Percentiles rank a stretch among this genome's conserved stretches.
Conservation (phyloP, 2,888 invertebrate species). For the Nysson spinosus region DNA sequence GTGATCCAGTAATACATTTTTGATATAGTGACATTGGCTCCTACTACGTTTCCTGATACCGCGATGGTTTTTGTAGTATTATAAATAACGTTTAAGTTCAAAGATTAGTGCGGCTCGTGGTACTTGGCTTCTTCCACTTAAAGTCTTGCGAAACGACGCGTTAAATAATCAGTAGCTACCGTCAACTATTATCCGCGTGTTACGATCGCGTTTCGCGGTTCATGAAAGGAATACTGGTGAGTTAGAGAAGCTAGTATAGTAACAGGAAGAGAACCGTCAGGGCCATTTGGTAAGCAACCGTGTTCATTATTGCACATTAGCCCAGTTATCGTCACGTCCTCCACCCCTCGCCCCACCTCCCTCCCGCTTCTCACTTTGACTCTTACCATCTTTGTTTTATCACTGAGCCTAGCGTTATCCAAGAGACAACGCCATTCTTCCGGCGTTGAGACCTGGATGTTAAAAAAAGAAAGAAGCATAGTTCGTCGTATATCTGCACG, state of each 20-base stretch:
- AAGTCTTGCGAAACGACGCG: conserved; percentile 27
- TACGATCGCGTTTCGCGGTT: conserved; percentile 54
- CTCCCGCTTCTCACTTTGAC: conserved; percentile 48
- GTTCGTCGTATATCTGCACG: conserved; percentile 33
- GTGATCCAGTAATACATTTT: no score
- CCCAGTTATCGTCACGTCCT: conserved; percentile 62
- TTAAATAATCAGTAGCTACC: conserved; percentile 32
- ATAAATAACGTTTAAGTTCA: no score
- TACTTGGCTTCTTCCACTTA: no score
- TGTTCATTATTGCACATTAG: conserved; percentile 65
- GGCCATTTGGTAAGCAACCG: conserved; percentile 64
- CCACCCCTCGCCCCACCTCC: conserved; percentile 39
- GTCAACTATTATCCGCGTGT: conserved; percentile 37
- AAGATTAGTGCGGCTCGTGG: no score
- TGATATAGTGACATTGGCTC: no score
- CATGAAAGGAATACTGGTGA: conserved; percentile 48
- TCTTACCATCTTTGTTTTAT: conserved; percentile 27
- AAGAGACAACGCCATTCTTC: conserved; percentile 6
- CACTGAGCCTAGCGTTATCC: conserved; percentile 25
- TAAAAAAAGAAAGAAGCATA: conserved; percentile 14
- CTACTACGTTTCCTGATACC: no score
- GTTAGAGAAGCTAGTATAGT: conserved; percentile 50
- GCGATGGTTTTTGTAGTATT: no score
- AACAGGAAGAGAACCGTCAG: conserved; percentile 65
- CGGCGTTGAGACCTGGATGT: conserved; percentile 9